These are phyloP conservation scores for Mionectes olivaceus DNA, from an alignment of 2,797 vertebrate species.

Conservation along the genomic window DNA sequence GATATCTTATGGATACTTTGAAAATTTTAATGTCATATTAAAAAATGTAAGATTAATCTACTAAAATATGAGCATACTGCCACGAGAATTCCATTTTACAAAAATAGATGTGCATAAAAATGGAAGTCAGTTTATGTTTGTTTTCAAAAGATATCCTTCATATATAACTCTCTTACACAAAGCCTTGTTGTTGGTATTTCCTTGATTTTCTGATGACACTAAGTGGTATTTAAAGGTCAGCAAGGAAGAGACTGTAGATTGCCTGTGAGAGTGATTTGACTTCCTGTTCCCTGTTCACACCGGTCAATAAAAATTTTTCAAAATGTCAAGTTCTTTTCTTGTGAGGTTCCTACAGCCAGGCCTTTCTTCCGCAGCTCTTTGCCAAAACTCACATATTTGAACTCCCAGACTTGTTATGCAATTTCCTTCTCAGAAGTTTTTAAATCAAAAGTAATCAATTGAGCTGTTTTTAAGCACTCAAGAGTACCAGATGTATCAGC, in stretches of 20 bases:
- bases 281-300: slow-evolving; percentile 52
- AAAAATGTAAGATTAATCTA: not conserved
- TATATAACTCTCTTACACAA: not conserved
- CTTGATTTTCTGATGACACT: slow-evolving; percentile 36
- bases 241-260: slow-evolving; percentile 29
- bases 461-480: slow-evolving; percentile 7
- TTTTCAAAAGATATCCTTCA: not conserved
- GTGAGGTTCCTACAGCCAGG: slow-evolving; percentile 10
- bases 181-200: slow-evolving; percentile 13
- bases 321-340: slow-evolving; percentile 61
- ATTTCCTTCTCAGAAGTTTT: slow-evolving; percentile 45
- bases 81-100: not conserved
- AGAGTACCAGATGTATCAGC: not conserved
- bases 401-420: slow-evolving; percentile 18
- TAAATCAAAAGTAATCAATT: slow-evolving; percentile 40
- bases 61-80: not conserved
- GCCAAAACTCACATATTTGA: slow-evolving; percentile 53
- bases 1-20: not conserved
- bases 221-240: slow-evolving; percentile 69
- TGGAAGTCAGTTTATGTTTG: not conserved
- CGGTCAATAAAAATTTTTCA: slow-evolving; percentile 51
- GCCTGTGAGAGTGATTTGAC: slow-evolving; percentile 23
- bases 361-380: slow-evolving; percentile 27
- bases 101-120: not conserved
- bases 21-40: not conserved